These are phyloP conservation scores for Petrosia ficiformis DNA, from an alignment of 37 sponge, comb jelly and placozoan species.

Conservation along the genomic window DNA sequence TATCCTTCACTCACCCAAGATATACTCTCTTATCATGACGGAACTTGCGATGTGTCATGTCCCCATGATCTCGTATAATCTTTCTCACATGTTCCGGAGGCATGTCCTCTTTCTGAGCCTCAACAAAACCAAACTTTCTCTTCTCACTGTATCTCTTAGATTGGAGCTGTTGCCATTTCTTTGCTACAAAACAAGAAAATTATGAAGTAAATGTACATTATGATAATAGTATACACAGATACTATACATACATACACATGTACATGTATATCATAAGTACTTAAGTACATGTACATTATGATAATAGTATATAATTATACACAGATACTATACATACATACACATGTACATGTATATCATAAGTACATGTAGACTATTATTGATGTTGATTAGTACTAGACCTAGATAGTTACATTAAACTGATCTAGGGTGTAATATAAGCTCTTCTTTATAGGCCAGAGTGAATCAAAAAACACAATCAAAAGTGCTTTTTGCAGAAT, in stretches of 20 bases:
- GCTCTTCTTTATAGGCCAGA: background rate
- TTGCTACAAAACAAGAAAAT: conserved; percentile 45
- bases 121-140: conserved; percentile 98
- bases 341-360: too few relatives aligned
- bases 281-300: too few relatives aligned
- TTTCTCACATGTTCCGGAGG: conserved; percentile 99
- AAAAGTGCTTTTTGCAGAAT: background rate
- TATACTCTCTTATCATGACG: conserved; percentile 99
- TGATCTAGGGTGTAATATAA: background rate
- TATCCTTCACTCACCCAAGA: conserved; percentile 74
- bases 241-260: background rate
- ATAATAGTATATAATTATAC: too few relatives aligned
- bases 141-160: conserved; percentile 96
- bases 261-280: too few relatives aligned
- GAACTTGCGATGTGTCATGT: conserved; percentile 98
- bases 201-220: background rate
- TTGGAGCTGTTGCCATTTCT: conserved; percentile 99
- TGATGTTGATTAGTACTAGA: too few relatives aligned
- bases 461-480: background rate
- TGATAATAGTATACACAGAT: background rate
- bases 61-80: conserved; percentile 99
- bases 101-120: conserved; percentile 99
- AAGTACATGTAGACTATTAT: too few relatives aligned
- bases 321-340: too few relatives aligned
- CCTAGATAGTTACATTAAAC: too few relatives aligned